Percentiles rank a stretch among this genome's conserved stretches.
Evolutionary conservation across 92 coral and sea anemone genomes (phyloP).

Genomic region (Phenganax marumi): DNA sequence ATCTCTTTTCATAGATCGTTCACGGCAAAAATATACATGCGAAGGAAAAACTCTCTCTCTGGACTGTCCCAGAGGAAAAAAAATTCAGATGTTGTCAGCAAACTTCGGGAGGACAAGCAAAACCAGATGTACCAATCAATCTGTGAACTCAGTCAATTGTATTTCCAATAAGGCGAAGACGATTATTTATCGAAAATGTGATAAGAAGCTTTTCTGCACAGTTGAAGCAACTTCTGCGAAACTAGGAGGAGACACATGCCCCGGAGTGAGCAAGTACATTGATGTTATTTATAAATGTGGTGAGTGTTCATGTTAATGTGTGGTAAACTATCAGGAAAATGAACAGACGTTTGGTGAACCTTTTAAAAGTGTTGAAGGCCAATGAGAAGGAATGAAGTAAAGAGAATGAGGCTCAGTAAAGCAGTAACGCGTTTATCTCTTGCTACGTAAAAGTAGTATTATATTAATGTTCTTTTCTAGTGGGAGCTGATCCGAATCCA

Average conservation of each 20-base stretch:
- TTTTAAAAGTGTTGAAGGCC: too few relatives aligned
- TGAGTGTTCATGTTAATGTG: slow-evolving; percentile 16
- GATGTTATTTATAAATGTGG: slow-evolving; percentile 55
- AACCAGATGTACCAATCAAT: neutral
- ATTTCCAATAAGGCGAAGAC: slow-evolving; percentile 30
- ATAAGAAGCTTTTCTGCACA: slow-evolving; percentile 32
- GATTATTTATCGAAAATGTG: slow-evolving; percentile 34
- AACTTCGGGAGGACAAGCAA: slow-evolving; percentile 33
- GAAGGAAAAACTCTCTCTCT: slow-evolving; percentile 5
- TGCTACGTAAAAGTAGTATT: neutral
- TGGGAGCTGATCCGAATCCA: neutral
- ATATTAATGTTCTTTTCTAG: neutral
- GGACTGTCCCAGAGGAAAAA: neutral
- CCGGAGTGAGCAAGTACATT: slow-evolving; percentile 45
- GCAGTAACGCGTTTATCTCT: neutral
- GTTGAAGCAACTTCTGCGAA: slow-evolving; percentile 24
- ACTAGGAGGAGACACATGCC: slow-evolving; percentile 53
- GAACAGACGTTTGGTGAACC: neutral
- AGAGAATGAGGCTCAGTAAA: neutral
- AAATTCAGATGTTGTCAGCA: slow-evolving; percentile 9
- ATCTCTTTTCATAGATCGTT: neutral
- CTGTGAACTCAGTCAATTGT: neutral
- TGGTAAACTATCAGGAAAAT: neutral
- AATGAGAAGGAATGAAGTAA: neutral
- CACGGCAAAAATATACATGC: neutral